phyloP scores from a whole-genome alignment of 2,888 invertebrate genomes.

The Aleiodes leptofemur region DNA sequence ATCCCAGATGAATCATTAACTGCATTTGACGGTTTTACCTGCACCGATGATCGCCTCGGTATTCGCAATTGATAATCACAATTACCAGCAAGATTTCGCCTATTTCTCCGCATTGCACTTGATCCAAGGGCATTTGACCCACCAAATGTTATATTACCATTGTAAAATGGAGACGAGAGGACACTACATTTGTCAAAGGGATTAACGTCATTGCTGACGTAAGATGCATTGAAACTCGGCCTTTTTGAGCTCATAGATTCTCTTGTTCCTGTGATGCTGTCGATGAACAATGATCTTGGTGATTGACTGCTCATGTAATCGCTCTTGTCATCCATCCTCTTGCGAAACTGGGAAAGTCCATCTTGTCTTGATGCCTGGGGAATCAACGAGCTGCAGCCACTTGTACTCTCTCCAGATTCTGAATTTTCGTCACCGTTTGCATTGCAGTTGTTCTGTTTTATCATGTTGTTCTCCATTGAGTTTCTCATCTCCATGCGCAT shows the following conservation, averaged over 20 bases:
- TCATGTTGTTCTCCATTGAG: slow-evolving; percentile 19
- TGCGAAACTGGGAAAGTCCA: slow-evolving; percentile 64
- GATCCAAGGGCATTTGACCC: slow-evolving; percentile 78
- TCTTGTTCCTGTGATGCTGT: slow-evolving; percentile 68
- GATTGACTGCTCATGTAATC: slow-evolving; percentile 70
- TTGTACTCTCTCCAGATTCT: slow-evolving; percentile 79
- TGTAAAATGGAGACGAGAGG: slow-evolving; percentile 84
- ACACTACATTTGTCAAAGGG: slow-evolving; percentile 74
- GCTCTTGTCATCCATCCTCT: slow-evolving; percentile 68
- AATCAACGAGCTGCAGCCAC: slow-evolving; percentile 78
- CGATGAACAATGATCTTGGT: slow-evolving; percentile 73
- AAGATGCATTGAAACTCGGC: slow-evolving; percentile 77
- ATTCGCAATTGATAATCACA: slow-evolving; percentile 66
- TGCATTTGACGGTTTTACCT: slow-evolving; percentile 76
- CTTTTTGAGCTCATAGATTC: slow-evolving; percentile 76
- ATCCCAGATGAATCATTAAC: slow-evolving; percentile 75
- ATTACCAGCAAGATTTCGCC: slow-evolving; percentile 51
- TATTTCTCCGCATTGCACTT: slow-evolving; percentile 61
- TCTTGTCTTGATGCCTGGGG: slow-evolving; percentile 74
- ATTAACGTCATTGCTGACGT: slow-evolving; percentile 75
- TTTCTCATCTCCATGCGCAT: slow-evolving; percentile 59
- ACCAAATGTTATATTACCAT: slow-evolving; percentile 85
- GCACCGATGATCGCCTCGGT: slow-evolving; percentile 72
- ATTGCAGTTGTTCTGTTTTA: slow-evolving; percentile 12
- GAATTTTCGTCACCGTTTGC: slow-evolving; percentile 76